These are phyloP conservation scores for Chondrosia reniformis DNA, from an alignment of 37 sponge, comb jelly and placozoan species.

Conservation along the genomic window DNA sequence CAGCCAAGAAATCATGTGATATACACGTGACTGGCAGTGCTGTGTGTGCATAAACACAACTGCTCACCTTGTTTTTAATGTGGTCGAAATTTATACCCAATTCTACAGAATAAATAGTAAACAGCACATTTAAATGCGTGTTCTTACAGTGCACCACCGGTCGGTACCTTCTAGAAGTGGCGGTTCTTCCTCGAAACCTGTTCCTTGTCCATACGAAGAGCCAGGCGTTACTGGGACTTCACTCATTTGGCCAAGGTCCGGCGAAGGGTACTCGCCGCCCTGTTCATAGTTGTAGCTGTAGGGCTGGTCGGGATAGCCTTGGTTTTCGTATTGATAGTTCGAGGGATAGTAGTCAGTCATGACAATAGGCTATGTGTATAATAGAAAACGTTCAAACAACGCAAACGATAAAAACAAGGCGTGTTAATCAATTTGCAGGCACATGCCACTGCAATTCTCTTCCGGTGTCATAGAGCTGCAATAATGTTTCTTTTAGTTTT, in stretches of 20 bases:
- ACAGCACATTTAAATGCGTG: background rate
- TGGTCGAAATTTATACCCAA: slow-evolving; percentile 89
- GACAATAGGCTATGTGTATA: background rate
- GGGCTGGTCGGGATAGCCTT: background rate
- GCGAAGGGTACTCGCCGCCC: background rate
- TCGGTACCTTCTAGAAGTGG: slow-evolving; percentile 75
- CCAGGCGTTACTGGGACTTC: background rate
- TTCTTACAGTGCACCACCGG: background rate
- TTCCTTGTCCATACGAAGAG: slow-evolving; percentile 5
- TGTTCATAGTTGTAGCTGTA: background rate
- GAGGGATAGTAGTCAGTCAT: background rate
- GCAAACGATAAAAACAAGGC: background rate
- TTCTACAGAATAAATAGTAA: slow-evolving; percentile 35
- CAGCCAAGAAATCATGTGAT: background rate
- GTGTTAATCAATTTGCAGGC: slow-evolving; percentile 27
- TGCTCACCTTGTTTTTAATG: slow-evolving; percentile 77
- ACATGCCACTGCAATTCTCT: slow-evolving; percentile 58
- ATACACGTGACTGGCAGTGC: background rate
- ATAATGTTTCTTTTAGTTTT: slow-evolving; percentile 30
- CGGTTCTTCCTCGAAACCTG: slow-evolving; percentile 82
- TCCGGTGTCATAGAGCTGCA: slow-evolving; percentile 68
- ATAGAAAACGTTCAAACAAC: background rate
- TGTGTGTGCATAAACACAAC: background rate
- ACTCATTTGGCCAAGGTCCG: slow-evolving; percentile 7
- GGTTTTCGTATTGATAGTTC: background rate